Base-by-base conservation (phyloP, 2,113 vertebrate genomes). In the Cyanocitta stelleri region DNA sequence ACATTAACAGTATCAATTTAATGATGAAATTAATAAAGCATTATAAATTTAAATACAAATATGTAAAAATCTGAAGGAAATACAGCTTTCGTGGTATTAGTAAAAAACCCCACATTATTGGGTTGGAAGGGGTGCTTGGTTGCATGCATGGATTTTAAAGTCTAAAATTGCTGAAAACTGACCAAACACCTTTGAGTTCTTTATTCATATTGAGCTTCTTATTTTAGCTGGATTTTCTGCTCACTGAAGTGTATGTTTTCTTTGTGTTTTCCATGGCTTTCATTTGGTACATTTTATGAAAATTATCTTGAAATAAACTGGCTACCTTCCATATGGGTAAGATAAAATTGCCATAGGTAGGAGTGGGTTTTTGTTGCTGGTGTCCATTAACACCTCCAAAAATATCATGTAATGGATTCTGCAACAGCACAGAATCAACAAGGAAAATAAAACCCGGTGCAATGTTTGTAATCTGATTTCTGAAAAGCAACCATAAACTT, bases 61-160 rank as follows among this genome's bases (percentile, higher is more conserved):
- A 69, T 3, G 9, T 30, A 75, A 48, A 56, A 62, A 27, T 18
- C 12, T 58, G 52, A 75, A 83, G 10, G 15, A 62, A 67, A 72
- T 66, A 11, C 0, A 11, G 1, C 2, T 55, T 88, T 54, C 49
- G 6, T 19, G 13, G 2, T 54, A 9, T 58, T 6, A 7, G 5
- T 21, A 4, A 41, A 79, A 1, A 2, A 7, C 12, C 39, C 39
- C 39, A 0, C 3, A 3, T 24, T 44, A 1, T 15, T 81, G 9
- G 2, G 1, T 69, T 78, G 41, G 17, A 81, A 61, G 16, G n/a
- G 4, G 1, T 74, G 11, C 44, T 69, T 74, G 30, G 6, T 18
- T 81, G 7, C 7, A 43, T 43, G 5, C 7, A 32, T 22, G 10
- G 32, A 20, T 71, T 54, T 35, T 37, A 4, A 52, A 63, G 21